A percentile compares a stretch with the other conserved stretches of the same genome.
Conservation (phyloP, 1,140 invertebrate species). For the Drosophila sp. region DNA sequence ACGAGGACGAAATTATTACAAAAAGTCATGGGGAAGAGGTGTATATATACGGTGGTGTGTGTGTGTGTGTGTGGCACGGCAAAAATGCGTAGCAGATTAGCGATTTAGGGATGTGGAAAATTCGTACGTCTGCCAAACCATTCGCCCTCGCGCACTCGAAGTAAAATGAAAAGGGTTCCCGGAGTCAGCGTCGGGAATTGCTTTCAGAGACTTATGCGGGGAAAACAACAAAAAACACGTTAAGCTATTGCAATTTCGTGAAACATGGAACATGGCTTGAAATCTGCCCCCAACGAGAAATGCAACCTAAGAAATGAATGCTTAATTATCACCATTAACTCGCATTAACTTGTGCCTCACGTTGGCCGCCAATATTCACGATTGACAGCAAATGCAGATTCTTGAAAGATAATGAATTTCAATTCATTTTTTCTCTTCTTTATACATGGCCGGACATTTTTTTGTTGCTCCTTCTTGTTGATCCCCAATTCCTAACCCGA, state of each 20-base stretch:
- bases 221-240: constrained; percentile 1
- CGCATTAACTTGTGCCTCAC: not conserved
- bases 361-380: not conserved
- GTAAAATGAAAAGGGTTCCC: constrained; percentile 53
- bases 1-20: constrained; percentile 66
- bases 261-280: constrained; percentile 9
- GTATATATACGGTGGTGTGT: not conserved
- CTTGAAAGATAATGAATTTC: constrained; percentile 3
- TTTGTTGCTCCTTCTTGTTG: not conserved
- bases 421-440: not conserved
- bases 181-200: constrained; percentile 34
- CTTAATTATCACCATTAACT: too few species aligned
- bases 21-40: constrained; percentile 32
- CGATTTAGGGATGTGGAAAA: constrained; percentile 81
- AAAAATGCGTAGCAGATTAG: constrained; percentile 81
- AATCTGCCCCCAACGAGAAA: not conserved
- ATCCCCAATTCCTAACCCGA: not conserved
- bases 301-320: not conserved
- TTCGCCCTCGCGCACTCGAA: constrained; percentile 8
- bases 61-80: constrained; percentile 48
- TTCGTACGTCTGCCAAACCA: constrained; percentile 68
- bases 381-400: not conserved
- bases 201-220: constrained; percentile 42
- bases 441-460: not conserved
- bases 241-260: constrained; percentile 12